A percentile compares a stretch with the other conserved stretches of the same genome.
These are phyloP conservation scores for Leguminivora glycinivorella DNA, from an alignment of 1,140 invertebrate species.

Conservation along the genomic window DNA sequence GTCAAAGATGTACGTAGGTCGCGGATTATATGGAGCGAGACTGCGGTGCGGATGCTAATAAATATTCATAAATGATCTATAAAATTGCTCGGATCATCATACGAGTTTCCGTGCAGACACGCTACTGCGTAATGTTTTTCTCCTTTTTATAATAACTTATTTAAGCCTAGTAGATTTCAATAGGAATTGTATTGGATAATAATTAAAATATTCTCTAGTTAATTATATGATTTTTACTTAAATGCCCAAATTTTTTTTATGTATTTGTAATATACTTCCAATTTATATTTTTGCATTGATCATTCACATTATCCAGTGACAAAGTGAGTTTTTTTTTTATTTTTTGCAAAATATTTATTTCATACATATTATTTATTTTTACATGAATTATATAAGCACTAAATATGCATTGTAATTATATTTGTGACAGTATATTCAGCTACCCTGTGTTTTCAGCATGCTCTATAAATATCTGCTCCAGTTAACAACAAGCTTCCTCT, in stretches of 20 bases:
- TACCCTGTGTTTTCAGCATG: background rate
- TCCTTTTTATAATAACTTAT: background rate
- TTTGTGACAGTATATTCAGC: background rate
- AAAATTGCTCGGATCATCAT: constrained; percentile 29
- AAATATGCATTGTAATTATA: too few species aligned
- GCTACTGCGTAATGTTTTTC: background rate
- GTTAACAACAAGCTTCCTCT: constrained; percentile 13
- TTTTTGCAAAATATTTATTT: too few species aligned
- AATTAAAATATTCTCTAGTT: background rate
- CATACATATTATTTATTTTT: too few species aligned
- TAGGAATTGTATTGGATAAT: background rate
- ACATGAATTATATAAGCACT: too few species aligned
- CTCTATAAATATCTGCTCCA: constrained; percentile 22
- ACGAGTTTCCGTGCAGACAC: constrained; percentile 2
- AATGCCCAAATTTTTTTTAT: background rate
- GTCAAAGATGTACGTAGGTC: constrained; percentile 53
- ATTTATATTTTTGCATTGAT: too few species aligned
- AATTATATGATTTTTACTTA: background rate
- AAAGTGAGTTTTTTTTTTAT: too few species aligned
- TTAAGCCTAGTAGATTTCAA: background rate
- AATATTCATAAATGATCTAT: constrained; percentile 44
- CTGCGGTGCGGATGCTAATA: constrained; percentile 55
- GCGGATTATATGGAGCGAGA: constrained; percentile 52
- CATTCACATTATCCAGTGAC: too few species aligned
- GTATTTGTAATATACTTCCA: too few species aligned